These are phyloP conservation scores for Lepidocyrtoides sp. DNA, from an alignment of 2,888 invertebrate genomes.

Conservation along the genomic window DNA sequence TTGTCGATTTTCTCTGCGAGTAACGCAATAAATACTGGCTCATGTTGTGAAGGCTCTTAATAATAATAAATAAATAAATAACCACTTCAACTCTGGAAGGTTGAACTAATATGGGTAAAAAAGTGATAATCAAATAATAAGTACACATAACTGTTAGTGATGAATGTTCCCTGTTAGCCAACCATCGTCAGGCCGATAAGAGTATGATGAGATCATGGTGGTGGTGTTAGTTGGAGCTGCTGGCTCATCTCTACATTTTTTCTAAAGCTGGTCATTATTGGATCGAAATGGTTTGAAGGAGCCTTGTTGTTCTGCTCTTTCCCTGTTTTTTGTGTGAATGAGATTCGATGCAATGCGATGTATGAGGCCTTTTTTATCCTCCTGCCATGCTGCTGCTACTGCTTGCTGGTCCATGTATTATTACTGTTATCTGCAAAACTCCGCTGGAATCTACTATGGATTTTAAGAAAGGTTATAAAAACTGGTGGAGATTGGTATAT, in stretches of 20 bases:
- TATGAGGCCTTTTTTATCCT: slow-evolving; percentile 20
- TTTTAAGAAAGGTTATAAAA: too few species aligned
- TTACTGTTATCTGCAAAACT: too few species aligned
- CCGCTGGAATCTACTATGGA: slow-evolving; percentile 56
- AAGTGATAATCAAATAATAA: slow-evolving; percentile 29
- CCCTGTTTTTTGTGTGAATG: not conserved
- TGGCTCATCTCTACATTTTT: slow-evolving; percentile 5
- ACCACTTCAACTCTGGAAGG: not conserved
- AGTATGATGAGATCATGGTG: slow-evolving; percentile 5
- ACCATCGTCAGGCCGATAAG: slow-evolving; percentile 7
- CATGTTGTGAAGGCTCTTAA: not conserved
- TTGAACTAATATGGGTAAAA: not conserved
- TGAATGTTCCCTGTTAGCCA: slow-evolving; percentile 37
- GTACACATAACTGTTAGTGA: not conserved
- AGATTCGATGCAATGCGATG: too few species aligned
- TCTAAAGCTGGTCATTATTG: slow-evolving; percentile 38
- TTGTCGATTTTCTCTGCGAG: not conserved
- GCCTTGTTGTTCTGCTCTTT: slow-evolving; percentile 3
- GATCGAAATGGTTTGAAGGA: slow-evolving; percentile 14
- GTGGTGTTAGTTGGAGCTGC: not conserved
- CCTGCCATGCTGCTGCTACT: slow-evolving; percentile 27
- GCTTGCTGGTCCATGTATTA: too few species aligned
- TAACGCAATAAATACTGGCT: not conserved
- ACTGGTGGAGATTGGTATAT: slow-evolving; percentile 2
- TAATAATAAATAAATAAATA: slow-evolving; percentile 1